Evolutionary conservation across 2,888 invertebrate genomes (phyloP).

Genomic region (Brenthis daphne): DNA sequence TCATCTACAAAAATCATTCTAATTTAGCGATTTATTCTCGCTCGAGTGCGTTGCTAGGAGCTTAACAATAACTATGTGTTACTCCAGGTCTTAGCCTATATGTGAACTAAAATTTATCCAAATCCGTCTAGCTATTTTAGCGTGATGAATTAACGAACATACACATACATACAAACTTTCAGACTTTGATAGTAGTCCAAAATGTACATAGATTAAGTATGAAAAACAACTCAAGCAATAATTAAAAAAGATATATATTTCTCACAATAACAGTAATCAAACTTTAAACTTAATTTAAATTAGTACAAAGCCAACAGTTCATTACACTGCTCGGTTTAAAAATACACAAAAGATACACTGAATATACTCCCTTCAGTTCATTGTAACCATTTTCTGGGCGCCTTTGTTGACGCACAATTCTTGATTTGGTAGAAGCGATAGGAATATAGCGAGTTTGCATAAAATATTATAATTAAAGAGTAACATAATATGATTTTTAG

Average conservation of each 20-base stretch:
- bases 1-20: too few relatives aligned
- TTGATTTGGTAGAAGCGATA: conserved; percentile 26
- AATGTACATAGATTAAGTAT: background rate
- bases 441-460: conserved; percentile 17
- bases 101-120: too few relatives aligned
- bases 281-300: conserved; percentile 27
- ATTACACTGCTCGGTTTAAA: conserved; percentile 36
- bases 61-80: too few relatives aligned
- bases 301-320: conserved; percentile 35
- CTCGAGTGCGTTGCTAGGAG: too few relatives aligned
- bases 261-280: background rate
- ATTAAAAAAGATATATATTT: background rate
- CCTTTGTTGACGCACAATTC: conserved; percentile 36
- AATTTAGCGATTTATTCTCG: too few relatives aligned
- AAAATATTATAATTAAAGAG: conserved; percentile 19
- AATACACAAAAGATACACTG: conserved; percentile 39
- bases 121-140: too few relatives aligned
- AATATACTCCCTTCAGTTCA: conserved; percentile 36
- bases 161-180: too few relatives aligned
- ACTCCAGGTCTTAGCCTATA: too few relatives aligned
- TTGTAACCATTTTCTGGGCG: conserved; percentile 40
- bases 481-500: background rate
- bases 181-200: too few relatives aligned
- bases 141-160: too few relatives aligned
- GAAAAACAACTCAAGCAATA: background rate